A percentile compares a stretch with the other conserved stretches of the same genome.
Conservation (phyloP, 2,113 vertebrate genomes). For the Chelonoidis abingdonii region DNA sequence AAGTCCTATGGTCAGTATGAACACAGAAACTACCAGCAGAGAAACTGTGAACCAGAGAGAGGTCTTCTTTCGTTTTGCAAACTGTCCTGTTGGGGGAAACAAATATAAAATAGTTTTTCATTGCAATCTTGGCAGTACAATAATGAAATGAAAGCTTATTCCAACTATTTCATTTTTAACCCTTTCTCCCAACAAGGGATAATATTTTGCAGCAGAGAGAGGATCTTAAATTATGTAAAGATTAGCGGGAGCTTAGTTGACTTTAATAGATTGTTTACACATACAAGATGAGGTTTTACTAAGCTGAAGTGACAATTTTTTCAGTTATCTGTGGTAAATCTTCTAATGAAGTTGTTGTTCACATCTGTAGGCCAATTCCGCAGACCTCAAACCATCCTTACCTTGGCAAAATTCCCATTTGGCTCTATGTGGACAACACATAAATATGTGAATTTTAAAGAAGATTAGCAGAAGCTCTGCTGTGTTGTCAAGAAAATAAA, state of each 20-base stretch:
- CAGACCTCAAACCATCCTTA: not conserved
- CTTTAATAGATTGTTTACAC: fast-evolving
- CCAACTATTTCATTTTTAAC: not conserved
- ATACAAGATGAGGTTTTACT: not conserved
- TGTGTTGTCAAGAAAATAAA: not conserved
- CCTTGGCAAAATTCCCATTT: not conserved
- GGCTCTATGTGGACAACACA: not conserved
- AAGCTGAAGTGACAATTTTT: conserved; percentile 24
- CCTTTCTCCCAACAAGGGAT: not conserved
- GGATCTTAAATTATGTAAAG: not conserved
- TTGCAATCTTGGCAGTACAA: conserved; percentile 1
- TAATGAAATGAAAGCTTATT: not conserved
- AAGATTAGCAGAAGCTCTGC: not conserved
- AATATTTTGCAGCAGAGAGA: not conserved
- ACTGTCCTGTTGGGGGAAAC: conserved; percentile 73
- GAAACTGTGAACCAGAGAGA: conserved; percentile 87
- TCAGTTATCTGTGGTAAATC: conserved; percentile 14
- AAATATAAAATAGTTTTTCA: not conserved
- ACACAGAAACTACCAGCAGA: conserved; percentile 84
- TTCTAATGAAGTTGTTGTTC: conserved; percentile 20
- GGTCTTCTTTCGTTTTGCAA: conserved; percentile 85
- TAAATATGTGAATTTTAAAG: not conserved
- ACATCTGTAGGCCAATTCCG: not conserved
- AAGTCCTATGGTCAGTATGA: conserved; percentile 90
- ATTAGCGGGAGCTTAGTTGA: not conserved